Conservation (phyloP, 2,888 invertebrate genomes). For the Mycalesis mineus region DNA sequence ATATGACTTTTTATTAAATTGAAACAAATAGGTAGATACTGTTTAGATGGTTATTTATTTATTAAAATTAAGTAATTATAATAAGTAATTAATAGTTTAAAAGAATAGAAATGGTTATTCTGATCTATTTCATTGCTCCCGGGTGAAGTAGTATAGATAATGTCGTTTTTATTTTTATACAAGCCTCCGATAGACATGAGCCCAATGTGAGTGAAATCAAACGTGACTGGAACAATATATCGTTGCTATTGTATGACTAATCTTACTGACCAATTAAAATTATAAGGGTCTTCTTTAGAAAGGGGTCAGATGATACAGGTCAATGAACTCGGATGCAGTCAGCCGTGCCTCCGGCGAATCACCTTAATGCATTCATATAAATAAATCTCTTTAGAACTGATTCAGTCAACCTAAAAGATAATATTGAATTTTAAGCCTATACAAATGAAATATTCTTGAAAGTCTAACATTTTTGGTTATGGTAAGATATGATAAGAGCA, state of each 20-base stretch:
- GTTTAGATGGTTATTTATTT: no score
- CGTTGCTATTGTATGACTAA: conserved; percentile 47
- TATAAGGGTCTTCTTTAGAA: conserved; percentile 57
- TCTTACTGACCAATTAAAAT: conserved; percentile 51
- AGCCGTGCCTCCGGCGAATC: conserved; percentile 40
- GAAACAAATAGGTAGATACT: no score
- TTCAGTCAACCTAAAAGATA: not conserved
- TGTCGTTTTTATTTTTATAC: not conserved
- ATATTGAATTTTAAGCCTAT: no score
- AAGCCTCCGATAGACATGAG: not conserved
- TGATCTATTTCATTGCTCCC: no score
- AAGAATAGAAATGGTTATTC: no score
- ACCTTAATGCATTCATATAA: conserved; percentile 17
- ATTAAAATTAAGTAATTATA: no score
- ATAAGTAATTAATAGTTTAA: no score
- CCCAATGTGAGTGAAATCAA: conserved; percentile 28
- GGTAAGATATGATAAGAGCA: no score
- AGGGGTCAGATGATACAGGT: conserved; percentile 59
- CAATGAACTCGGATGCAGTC: conserved; percentile 64
- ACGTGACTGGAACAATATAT: conserved; percentile 66
- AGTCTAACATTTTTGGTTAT: no score
- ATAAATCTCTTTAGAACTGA: conserved; percentile 15
- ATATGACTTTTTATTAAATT: no score
- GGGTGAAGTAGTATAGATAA: no score
- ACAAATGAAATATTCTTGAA: no score